Evolutionary conservation across 2,888 invertebrate species (phyloP), one percentile per base, ranked within the genome.

Genomic region (Serrognathus titanus): DNA sequence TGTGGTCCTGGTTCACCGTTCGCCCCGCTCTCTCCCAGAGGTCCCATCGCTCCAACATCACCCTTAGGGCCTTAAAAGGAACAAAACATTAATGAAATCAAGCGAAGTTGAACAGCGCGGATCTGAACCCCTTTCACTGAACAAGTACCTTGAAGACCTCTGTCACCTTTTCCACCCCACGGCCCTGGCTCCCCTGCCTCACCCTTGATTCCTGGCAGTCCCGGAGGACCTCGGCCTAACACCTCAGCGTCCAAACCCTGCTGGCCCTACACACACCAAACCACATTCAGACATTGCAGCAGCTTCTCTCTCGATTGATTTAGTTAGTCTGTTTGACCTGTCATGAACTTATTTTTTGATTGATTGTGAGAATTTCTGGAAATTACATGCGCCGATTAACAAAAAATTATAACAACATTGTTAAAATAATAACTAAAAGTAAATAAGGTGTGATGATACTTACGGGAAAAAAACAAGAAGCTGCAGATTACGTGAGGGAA

Each of bases 1-100:
- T 91, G 91, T 64, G 92, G 88, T 61, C 94, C 94, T n/a, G 87
- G 78, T 67, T 88, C 86, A 6, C 93, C 93, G 62, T 87, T 84
- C 57, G 85, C 76, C 37, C 93, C 94, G 69, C 88, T 86, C 51
- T 83, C 75, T 13, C 94, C 93, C 1, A 88, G 80, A 11, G 87
- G 83, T 31, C 93, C 94, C 61, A 86, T 82, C 1, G 86, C 83
- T 1, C 95, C 95, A 38, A 82, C 78, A 59, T 90, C 87, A 41
- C 92, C 92, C 68, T 84, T 83, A 13, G 84, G 85, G 55, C 94
- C 94, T 83, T 82, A 59, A 76, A 77, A 47, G 49, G 61, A 37
- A 53, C 37, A 10, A 51, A 50, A 55, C 9, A 6, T 8, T 41
- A 43, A 43, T 37, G 8, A 40, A 1, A 12, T 20, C 11, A 50